Conservation (phyloP, 2,888 invertebrate genomes). For the Bedellia somnulentella region DNA sequence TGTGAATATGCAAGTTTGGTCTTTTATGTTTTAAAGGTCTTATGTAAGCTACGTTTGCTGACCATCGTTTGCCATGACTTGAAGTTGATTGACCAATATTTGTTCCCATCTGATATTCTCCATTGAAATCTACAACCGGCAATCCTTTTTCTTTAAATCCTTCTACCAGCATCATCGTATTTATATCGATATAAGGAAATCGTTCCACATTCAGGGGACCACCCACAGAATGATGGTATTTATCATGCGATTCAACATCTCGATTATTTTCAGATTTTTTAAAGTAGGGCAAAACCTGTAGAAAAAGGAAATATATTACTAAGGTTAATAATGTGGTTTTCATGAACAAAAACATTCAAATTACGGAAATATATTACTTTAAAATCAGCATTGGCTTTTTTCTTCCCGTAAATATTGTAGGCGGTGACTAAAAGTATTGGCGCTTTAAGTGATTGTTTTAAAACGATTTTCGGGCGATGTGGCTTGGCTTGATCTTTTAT, state of each 20-base stretch:
- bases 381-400: no score
- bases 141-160: constrained; percentile 66
- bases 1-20: constrained; percentile 52
- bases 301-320: no score
- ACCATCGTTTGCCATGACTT: constrained; percentile 60
- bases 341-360: no score
- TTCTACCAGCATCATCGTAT: constrained; percentile 56
- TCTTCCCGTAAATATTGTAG: no score
- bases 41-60: constrained; percentile 68
- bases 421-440: no score
- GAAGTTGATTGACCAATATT: constrained; percentile 66
- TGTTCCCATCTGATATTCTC: constrained; percentile 60
- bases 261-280: constrained; percentile 67
- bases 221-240: constrained; percentile 58
- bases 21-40: constrained; percentile 61
- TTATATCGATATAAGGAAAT: constrained; percentile 64
- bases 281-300: constrained; percentile 68
- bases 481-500: no score
- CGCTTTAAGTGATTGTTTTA: no score
- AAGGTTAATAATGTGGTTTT: no score
- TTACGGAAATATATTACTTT: no score
- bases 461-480: no score
- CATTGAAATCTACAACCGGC: constrained; percentile 60
- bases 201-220: constrained; percentile 68
- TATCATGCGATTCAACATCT: constrained; percentile 54